These are phyloP conservation scores for Coregonus sp. DNA, from an alignment of 2,797 vertebrate species.

Conservation along the genomic window DNA sequence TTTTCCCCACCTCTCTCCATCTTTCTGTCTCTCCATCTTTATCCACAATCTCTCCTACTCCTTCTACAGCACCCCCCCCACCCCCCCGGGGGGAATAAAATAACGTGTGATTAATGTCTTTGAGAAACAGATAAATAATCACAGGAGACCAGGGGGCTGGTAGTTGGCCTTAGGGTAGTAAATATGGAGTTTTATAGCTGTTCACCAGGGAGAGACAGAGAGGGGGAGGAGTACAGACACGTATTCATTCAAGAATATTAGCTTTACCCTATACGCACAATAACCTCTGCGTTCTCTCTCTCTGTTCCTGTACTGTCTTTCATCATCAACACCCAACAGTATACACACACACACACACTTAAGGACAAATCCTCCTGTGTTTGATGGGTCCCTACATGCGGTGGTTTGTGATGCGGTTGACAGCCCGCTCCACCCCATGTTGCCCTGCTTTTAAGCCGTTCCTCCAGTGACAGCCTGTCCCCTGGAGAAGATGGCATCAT, in stretches of 20 bases:
- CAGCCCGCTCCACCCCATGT: slow-evolving; percentile 68
- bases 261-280: slow-evolving; percentile 61
- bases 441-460: slow-evolving; percentile 73
- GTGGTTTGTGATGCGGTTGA: slow-evolving; percentile 73
- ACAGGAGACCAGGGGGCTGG: slow-evolving; percentile 77
- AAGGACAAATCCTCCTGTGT: slow-evolving; percentile 67
- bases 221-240: slow-evolving; percentile 62
- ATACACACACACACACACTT: slow-evolving; percentile 30
- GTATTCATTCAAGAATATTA: slow-evolving; percentile 79
- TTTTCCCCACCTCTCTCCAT: slow-evolving; percentile 34
- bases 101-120: slow-evolving; percentile 76
- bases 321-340: slow-evolving; percentile 69
- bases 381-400: slow-evolving; percentile 75
- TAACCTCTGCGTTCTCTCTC: slow-evolving; percentile 71
- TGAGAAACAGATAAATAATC: slow-evolving; percentile 80
- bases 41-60: slow-evolving; percentile 65
- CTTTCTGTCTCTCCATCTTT: slow-evolving; percentile 58
- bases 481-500: slow-evolving; percentile 91
- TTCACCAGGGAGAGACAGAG: slow-evolving; percentile 52
- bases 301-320: slow-evolving; percentile 72
- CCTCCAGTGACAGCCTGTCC: slow-evolving; percentile 75
- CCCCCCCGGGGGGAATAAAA: slow-evolving; percentile 37
- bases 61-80: slow-evolving; percentile 56
- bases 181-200: slow-evolving; percentile 80
- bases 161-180: slow-evolving; percentile 79